These are phyloP conservation scores for Poeciliopsis turneri DNA, from an alignment of 2,797 vertebrate species.

Conservation along the genomic window DNA sequence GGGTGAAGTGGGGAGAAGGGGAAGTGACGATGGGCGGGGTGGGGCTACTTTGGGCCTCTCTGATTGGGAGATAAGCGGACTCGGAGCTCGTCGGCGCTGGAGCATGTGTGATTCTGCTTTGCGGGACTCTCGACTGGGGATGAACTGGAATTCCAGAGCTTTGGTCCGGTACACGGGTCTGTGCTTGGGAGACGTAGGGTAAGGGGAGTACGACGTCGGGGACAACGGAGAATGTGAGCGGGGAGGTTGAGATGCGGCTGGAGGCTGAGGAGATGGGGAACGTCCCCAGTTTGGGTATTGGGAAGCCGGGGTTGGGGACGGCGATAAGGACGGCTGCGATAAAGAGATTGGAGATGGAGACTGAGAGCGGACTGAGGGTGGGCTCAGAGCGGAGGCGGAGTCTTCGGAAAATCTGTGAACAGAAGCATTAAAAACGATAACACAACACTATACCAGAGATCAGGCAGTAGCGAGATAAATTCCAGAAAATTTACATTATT, in stretches of 20 bases:
- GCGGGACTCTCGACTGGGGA: constrained; percentile 79
- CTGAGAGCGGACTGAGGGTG: constrained; percentile 76
- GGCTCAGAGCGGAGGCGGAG: constrained; percentile 78
- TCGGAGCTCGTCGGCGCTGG: constrained; percentile 89
- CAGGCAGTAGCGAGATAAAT: not conserved
- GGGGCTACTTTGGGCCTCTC: constrained; percentile 87
- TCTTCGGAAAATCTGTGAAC: constrained; percentile 79
- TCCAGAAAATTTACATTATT: not conserved
- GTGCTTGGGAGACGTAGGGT: constrained; percentile 86
- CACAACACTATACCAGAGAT: constrained; percentile 9
- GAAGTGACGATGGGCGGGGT: constrained; percentile 88
- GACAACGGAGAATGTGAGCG: constrained; percentile 80
- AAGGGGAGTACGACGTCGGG: constrained; percentile 76
- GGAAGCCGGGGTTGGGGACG: constrained; percentile 80
- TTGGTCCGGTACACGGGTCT: constrained; percentile 84
- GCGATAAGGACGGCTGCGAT: constrained; percentile 79
- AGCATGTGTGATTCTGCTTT: constrained; percentile 80
- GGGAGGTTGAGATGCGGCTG: constrained; percentile 65
- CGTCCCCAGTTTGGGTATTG: constrained; percentile 83
- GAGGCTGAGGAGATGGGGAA: constrained; percentile 80
- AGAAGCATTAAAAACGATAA: constrained; percentile 46
- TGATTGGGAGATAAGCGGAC: constrained; percentile 88
- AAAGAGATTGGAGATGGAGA: constrained; percentile 80
- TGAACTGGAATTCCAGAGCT: constrained; percentile 82
- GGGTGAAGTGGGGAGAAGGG: constrained; percentile 81